phyloP scores from a whole-genome alignment of 2,797 vertebrate species.

The Lemur catta region DNA sequence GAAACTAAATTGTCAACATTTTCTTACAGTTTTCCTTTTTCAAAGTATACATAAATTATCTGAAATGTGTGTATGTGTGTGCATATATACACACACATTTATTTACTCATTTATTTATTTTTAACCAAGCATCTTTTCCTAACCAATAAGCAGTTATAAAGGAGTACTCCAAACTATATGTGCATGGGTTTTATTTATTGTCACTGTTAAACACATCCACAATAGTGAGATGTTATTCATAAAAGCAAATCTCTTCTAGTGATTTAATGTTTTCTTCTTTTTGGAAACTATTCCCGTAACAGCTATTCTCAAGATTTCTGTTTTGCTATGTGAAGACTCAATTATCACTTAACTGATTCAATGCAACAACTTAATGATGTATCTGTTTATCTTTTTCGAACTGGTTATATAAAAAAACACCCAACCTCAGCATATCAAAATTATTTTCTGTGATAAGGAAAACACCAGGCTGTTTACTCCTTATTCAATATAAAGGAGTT shows the following conservation, averaged over 20 bases:
- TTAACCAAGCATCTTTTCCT: neutral
- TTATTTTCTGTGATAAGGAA: conserved; percentile 17
- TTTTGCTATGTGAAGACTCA: conserved; percentile 9
- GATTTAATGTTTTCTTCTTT: conserved; percentile 1
- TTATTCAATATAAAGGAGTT: neutral
- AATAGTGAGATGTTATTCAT: neutral
- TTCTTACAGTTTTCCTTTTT: neutral
- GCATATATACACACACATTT: neutral
- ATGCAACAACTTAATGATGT: neutral
- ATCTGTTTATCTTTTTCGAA: conserved; percentile 19
- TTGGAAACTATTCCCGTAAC: neutral
- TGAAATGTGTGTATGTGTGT: neutral
- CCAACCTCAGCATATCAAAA: neutral
- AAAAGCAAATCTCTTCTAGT: neutral
- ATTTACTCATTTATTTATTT: neutral
- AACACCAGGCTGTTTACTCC: conserved; percentile 16
- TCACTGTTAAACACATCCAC: neutral
- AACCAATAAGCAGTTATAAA: neutral
- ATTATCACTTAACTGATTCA: conserved; percentile 12
- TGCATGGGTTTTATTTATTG: neutral
- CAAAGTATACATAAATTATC: neutral
- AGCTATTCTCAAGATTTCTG: conserved; percentile 16
- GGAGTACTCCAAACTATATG: neutral
- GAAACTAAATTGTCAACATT: neutral
- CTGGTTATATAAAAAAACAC: neutral